Evolutionary conservation across 2,888 invertebrate species (phyloP).

Genomic region (Melanostoma scalare): DNA sequence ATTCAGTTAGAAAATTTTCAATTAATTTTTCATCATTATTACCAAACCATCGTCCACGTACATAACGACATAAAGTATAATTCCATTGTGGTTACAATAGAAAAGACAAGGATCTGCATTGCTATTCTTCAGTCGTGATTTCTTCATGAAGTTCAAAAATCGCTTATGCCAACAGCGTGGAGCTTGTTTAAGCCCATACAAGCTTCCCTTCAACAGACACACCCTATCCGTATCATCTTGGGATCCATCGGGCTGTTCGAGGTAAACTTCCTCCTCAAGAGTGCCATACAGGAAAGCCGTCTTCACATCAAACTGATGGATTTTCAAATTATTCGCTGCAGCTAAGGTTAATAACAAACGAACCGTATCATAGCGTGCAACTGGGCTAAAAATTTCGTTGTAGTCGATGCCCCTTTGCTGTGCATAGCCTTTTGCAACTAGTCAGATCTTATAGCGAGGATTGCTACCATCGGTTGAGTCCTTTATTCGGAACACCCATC

Average conservation of each 20-base stretch:
- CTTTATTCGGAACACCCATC: slow-evolving; percentile 11
- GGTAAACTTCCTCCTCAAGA: too few species aligned
- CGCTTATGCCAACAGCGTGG: slow-evolving; percentile 27
- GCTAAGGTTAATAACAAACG: slow-evolving; percentile 20
- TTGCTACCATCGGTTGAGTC: slow-evolving; percentile 1
- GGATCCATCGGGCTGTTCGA: slow-evolving; percentile 15
- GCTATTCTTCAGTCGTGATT: slow-evolving; percentile 25
- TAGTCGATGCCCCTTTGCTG: too few species aligned
- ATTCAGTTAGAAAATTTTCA: slow-evolving; percentile 13
- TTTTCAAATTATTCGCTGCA: slow-evolving; percentile 31
- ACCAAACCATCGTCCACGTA: slow-evolving; percentile 14
- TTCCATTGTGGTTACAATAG: slow-evolving; percentile 34
- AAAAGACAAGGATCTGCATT: slow-evolving; percentile 25
- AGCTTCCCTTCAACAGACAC: slow-evolving; percentile 14
- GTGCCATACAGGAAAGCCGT: slow-evolving; percentile 4
- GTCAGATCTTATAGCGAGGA: slow-evolving; percentile 3
- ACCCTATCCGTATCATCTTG: slow-evolving; percentile 12
- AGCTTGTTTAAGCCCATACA: slow-evolving; percentile 28
- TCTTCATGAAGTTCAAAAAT: slow-evolving; percentile 23
- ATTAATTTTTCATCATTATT: slow-evolving; percentile 26
- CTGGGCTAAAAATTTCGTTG: slow-evolving; percentile 11
- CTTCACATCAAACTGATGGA: slow-evolving; percentile 18
- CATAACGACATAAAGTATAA: slow-evolving; percentile 20
- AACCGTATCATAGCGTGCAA: slow-evolving; percentile 29
- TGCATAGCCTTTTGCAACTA: too few species aligned